Percentiles rank a stretch among this genome's conserved stretches.
These are phyloP conservation scores for Cremastinae sp. DNA, from an alignment of 2,888 invertebrate species.

Conservation along the genomic window DNA sequence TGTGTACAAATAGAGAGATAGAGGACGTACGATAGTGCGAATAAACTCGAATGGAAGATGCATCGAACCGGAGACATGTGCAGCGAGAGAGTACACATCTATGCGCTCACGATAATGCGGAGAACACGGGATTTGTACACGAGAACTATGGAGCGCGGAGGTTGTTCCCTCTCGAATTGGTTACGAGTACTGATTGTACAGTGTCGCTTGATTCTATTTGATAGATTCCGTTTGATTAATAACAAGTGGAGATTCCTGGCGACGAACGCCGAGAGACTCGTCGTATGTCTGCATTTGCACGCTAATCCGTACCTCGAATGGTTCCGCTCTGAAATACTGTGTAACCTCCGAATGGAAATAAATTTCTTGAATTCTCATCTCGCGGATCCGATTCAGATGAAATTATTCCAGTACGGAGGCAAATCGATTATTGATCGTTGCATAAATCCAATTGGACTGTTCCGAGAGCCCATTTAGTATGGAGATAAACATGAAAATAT, in stretches of 20 bases:
- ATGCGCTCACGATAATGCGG: constrained; percentile 10
- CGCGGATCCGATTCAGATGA: not conserved
- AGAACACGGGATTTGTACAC: not conserved
- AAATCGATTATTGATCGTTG: not conserved
- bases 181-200: constrained; percentile 45
- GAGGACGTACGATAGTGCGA: constrained; percentile 16
- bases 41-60: constrained; percentile 44
- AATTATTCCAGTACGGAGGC: not conserved
- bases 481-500: not conserved
- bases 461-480: constrained; percentile 5
- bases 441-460: not conserved
- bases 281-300: constrained; percentile 17
- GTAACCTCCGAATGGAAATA: constrained; percentile 18
- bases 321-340: constrained; percentile 15
- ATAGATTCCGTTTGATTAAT: constrained; percentile 51
- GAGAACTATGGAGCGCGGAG: constrained; percentile 15
- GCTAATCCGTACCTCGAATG: constrained; percentile 17
- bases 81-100: not conserved
- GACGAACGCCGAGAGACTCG: constrained; percentile 34
- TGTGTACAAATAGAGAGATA: constrained; percentile 3
- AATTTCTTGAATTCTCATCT: constrained; percentile 44
- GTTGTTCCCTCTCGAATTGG: constrained; percentile 25
- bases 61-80: constrained; percentile 23
- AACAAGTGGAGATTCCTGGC: constrained; percentile 32
- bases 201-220: constrained; percentile 49